Conservation (phyloP, 2,113 vertebrate species). For the Cygnus atratus region DNA sequence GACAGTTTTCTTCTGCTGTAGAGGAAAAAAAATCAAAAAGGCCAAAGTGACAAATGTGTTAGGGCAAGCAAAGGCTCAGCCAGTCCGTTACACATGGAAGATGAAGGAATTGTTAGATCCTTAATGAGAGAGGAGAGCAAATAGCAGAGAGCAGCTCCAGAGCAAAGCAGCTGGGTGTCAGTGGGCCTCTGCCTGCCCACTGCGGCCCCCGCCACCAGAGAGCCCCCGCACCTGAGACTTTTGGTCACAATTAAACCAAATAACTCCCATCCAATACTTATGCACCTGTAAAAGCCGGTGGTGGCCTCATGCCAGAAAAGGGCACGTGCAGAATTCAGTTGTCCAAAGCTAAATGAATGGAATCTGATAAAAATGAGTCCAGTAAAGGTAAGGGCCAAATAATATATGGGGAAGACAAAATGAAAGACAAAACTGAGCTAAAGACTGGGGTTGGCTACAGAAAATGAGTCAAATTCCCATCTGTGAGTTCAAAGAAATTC, state of each 20-base stretch:
- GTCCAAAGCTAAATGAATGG: not conserved
- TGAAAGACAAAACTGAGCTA: not conserved
- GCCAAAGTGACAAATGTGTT: not conserved
- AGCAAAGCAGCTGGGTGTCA: rapidly evolving
- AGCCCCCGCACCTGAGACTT: not conserved
- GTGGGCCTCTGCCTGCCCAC: not conserved
- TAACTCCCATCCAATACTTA: not conserved
- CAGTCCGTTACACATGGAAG: not conserved
- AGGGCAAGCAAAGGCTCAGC: not conserved
- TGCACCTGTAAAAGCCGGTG: not conserved
- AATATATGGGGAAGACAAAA: not conserved
- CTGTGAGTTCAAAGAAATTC: not conserved
- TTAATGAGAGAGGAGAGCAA: not conserved
- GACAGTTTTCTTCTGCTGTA: not conserved
- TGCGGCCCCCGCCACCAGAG: not conserved
- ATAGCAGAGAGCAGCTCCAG: not conserved
- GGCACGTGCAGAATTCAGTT: not conserved
- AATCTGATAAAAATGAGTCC: not conserved
- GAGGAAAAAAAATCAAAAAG: not conserved
- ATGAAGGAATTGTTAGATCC: not conserved
- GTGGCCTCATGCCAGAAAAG: not conserved
- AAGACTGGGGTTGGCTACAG: not conserved
- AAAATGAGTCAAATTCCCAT: not conserved
- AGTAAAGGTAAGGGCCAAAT: not conserved
- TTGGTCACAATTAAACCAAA: not conserved